Base-by-base conservation (phyloP, 2,797 vertebrate genomes). In the Geotrypetes seraphini region DNA sequence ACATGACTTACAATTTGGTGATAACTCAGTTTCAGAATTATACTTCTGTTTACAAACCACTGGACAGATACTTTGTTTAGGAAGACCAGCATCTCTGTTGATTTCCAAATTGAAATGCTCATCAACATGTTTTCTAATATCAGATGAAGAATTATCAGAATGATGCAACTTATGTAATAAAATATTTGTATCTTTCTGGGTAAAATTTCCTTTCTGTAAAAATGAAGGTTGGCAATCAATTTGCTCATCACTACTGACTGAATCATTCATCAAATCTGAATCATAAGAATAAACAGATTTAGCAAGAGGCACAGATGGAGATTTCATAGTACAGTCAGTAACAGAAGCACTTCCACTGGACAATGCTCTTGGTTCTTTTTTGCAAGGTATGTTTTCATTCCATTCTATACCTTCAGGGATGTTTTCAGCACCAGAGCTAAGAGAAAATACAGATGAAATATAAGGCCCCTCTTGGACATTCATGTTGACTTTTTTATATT, bases 401-500 rank as follows among this genome's bases (percentile, higher is more conserved):
- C 80, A 79, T 18, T 53, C 65, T 25, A 80, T 31, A 8, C 55
- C 44, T 18, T 77, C 73, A 8, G 80, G 71, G 19, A 82, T 42
- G 1, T 65, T 66, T 48, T 66, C 57, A 16, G 71, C 30, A 6
- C 58, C 68, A 23, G 68, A 53, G 40, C 91, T 88, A 36, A 97
- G 70, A 6, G 94, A 97, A 72, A 96, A 96, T 5, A 98, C 92
- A 5, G 91, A 93, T 0, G 91, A 97, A 73, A 98, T 97, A 33
- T 97, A 63, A 0, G 92, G 92, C 31, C 93, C 86, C 2, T 85
- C 77, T 31, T 69, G 62, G 5, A 66, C 21, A 18, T 49, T 52
- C 3, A 7, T 16, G 12, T 55, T 57, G 28, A 51, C 58, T 22
- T 63, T 57, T 3, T 47, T 16, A 28, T 39, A 57, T 49, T 57